Conservation (phyloP, 2,797 vertebrate genomes). For the Caiman crocodilus region DNA sequence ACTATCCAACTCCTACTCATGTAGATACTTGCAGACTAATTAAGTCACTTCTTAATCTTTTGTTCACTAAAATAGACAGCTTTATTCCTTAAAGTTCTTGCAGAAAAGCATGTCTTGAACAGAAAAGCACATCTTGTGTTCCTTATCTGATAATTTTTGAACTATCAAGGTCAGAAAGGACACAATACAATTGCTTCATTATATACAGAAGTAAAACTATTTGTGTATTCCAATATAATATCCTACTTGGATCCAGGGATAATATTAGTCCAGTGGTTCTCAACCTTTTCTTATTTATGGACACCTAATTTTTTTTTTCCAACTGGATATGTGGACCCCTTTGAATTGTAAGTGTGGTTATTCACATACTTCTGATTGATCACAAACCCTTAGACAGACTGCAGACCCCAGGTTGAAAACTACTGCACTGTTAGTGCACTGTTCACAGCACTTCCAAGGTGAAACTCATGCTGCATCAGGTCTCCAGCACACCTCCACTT, state of each 20-base stretch:
- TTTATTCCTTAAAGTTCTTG: not conserved
- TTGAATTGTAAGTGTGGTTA: no score
- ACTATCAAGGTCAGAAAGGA: not conserved
- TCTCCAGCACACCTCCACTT: not conserved
- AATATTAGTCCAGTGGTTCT: not conserved
- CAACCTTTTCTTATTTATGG: no score
- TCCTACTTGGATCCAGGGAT: not conserved
- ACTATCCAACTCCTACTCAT: not conserved
- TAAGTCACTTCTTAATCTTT: not conserved
- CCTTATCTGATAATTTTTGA: not conserved
- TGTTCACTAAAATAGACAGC: not conserved
- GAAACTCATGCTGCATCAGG: not conserved
- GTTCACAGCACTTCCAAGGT: not conserved
- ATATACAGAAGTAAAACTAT: not conserved
- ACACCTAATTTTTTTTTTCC: no score
- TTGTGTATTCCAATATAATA: not conserved
- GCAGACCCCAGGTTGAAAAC: no score
- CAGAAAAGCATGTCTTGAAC: not conserved
- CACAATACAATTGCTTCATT: not conserved
- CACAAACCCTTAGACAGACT: no score
- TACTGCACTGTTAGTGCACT: no score
- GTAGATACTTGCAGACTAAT: not conserved
- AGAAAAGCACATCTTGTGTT: not conserved
- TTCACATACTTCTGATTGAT: no score
- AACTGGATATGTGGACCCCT: no score